Base-by-base conservation (phyloP, 2,113 vertebrate species). In the Catagonus wagneri region DNA sequence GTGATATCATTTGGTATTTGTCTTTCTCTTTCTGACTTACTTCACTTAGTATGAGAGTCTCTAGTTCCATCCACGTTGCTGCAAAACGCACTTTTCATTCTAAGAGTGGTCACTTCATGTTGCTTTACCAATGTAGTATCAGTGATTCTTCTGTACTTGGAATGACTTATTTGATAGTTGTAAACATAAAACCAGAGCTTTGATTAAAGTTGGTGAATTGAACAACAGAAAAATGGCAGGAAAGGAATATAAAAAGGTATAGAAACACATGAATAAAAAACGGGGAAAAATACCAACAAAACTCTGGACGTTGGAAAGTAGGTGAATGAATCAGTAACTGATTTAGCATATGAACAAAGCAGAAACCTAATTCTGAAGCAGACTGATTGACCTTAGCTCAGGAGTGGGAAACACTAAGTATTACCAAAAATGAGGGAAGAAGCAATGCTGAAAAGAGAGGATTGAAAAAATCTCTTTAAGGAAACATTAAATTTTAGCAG, bases 171-270 rank as follows among this genome's bases (percentile, higher is more conserved):
- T 92, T 94, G 68, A 94, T 7, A 79, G 36, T 29, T 92, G 12
- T 50, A 84, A 92, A 91, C 52, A 36, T 54, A 79, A 79, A 94
- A 83, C 61, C 36, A 39, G 50, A 74, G 56, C 75, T 94, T 23
- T 76, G 52, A 87, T 80, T 86, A 91, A 81, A 83, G 25, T 23
- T 94, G 54, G 52, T 76, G 52, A 32, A 76, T 27, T 84, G 32
- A 52, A 71, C 15, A 74, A 50, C 58, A 76, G 56, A 83, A 19
- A 44, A 52, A 78, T 39, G 34, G n/a, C 32, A 39, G 58, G 63
- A 83, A 75, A 84, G 32, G 56, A 92, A 84, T 72, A 89, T 63
- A 36, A 80, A 92, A 84, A 92, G 27, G 13, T 65, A 80, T 0
- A 74, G 22, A 22, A 6, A 83, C 75, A 52, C 7, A 61, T 39